phyloP scores from a whole-genome alignment of 2,113 vertebrate species.

The Peromyscus californicus region DNA sequence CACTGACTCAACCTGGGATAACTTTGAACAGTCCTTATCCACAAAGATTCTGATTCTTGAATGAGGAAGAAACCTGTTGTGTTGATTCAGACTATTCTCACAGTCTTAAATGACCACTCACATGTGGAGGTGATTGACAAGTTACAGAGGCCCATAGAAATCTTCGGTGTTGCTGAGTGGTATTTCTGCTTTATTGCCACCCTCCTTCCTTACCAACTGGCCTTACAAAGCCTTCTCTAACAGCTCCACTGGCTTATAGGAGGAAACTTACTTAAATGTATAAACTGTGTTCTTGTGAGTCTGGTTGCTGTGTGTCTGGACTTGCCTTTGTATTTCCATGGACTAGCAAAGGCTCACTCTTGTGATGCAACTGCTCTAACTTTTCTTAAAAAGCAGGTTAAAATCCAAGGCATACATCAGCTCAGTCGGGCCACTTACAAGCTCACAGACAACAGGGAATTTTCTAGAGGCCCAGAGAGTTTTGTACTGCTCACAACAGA shows the following conservation, averaged over 20 bases:
- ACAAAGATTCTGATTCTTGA: background rate
- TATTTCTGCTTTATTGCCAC: background rate
- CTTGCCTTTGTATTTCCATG: slow-evolving; percentile 33
- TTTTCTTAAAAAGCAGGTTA: slow-evolving; percentile 47
- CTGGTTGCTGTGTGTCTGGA: background rate
- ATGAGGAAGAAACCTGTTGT: background rate
- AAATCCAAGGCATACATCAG: background rate
- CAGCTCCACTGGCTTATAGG: background rate
- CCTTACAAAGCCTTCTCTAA: background rate
- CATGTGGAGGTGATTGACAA: background rate
- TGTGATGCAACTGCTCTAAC: slow-evolving; percentile 21
- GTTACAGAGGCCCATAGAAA: background rate
- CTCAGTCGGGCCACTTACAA: background rate
- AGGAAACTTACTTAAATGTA: slow-evolving; percentile 17
- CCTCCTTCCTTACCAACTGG: background rate
- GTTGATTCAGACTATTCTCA: background rate
- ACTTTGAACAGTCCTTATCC: background rate
- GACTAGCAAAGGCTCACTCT: slow-evolving; percentile 8
- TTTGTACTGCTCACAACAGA: background rate
- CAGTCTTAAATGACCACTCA: background rate
- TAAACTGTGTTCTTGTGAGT: background rate
- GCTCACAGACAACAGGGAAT: background rate
- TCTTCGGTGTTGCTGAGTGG: background rate
- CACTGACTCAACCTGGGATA: background rate
- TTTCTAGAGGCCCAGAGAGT: background rate